Base-by-base conservation (phyloP, 92 coral and sea anemone genomes). In the Siderastrea siderea region DNA sequence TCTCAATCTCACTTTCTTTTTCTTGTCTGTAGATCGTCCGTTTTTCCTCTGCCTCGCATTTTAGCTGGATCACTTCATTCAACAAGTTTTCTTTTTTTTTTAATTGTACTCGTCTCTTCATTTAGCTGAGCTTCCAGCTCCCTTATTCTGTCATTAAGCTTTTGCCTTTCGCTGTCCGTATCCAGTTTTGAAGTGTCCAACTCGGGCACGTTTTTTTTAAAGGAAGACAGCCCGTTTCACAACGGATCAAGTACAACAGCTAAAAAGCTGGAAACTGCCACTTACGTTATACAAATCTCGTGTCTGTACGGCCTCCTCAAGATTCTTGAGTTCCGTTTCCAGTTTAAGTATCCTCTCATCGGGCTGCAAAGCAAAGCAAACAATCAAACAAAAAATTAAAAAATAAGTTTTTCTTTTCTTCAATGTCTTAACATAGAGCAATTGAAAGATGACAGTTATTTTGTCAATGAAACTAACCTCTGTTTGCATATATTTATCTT, bases 401-500 rank as follows among this genome's bases (percentile, higher is more conserved):
- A 26, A 26, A 26, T 26, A 26, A 26, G 38, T 26, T 26, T 26
- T 26, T 26, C 38, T 26, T 26, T 26, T 26, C 38, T 26, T 26
- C 38, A 26, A 26, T 53, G 57, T 53, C 10, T 53, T 53, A 26
- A 26, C 38, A 26, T 26, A 26, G 0, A 26, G 38, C 38, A 26
- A 26, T 26, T 26, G 0, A 26, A 26, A 26, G 38, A 26, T 26
- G 38, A 17, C 14, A 53, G 1, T 60, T 60, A 9, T 5, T 1
- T 44, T 38, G 6, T 3, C 12, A 14, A 5, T 6, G n/a, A 8
- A 58, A 58, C 81, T 57, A 14, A 83, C 87, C 79, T 83, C 87
- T 13, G 87, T 83, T 51, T 83, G 87, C 72, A 83, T 83, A 26
- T 83, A 79, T 47, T 71, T 83, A 13, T 71, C 80, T 16, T 83